phyloP scores from a whole-genome alignment of 2,113 vertebrate species.

The Spizaetus ornatus region DNA sequence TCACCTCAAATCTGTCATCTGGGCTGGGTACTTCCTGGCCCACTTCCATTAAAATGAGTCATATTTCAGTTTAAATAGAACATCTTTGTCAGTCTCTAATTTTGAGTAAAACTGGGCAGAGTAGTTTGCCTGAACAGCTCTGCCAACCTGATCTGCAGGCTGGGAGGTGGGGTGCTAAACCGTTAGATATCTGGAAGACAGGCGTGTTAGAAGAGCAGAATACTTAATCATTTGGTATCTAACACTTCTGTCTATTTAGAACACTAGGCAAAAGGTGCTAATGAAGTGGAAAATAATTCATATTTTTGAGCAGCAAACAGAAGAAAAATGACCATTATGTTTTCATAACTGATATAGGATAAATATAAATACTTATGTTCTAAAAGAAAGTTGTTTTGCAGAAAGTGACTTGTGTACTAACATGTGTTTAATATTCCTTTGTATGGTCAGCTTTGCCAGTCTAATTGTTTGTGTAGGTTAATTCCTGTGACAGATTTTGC shows the following conservation, averaged over 20 bases:
- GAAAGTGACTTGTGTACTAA: background rate
- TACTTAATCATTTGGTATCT: background rate
- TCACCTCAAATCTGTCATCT: background rate
- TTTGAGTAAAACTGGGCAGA: background rate
- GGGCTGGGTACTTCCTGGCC: background rate
- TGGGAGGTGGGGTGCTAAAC: background rate
- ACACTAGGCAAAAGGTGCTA: background rate
- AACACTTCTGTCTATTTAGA: background rate
- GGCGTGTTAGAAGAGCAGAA: background rate
- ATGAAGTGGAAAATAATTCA: background rate
- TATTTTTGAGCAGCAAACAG: background rate
- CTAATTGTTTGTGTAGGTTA: background rate
- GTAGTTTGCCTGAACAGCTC: background rate
- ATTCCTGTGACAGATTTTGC: background rate
- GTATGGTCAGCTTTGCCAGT: background rate
- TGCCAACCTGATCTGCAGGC: background rate
- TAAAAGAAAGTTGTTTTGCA: background rate
- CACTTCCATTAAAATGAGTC: background rate
- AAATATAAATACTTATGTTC: background rate
- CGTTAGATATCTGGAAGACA: background rate
- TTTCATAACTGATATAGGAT: background rate
- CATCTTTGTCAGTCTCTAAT: background rate
- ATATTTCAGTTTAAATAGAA: background rate
- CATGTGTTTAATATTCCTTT: background rate
- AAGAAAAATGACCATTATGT: background rate